phyloP scores from a whole-genome alignment of 2,113 vertebrate genomes.

The Megaceryle torquata region DNA sequence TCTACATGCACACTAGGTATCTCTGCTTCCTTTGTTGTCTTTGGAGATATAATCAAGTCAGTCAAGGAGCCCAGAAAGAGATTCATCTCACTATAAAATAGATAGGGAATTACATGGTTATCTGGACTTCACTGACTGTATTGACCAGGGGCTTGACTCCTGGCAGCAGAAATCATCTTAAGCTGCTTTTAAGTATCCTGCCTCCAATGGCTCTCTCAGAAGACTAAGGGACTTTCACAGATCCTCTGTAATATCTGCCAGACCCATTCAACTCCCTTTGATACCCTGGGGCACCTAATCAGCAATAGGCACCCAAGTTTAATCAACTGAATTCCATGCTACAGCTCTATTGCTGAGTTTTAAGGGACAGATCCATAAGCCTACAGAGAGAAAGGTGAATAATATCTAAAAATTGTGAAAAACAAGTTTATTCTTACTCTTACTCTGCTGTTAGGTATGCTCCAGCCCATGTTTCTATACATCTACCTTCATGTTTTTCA shows the following conservation, averaged over 20 bases:
- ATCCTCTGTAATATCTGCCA: background rate
- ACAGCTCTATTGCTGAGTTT: background rate
- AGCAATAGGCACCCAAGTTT: background rate
- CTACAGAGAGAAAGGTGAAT: background rate
- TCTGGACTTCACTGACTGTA: background rate
- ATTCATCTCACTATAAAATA: background rate
- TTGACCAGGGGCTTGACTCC: background rate
- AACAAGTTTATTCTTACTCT: background rate
- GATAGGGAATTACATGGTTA: background rate
- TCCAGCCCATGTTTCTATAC: background rate
- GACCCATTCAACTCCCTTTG: background rate
- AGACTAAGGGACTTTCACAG: background rate
- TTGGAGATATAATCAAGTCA: background rate
- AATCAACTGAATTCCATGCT: background rate
- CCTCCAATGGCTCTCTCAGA: background rate
- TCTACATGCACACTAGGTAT: accelerated
- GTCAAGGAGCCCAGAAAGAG: background rate
- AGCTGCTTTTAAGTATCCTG: background rate
- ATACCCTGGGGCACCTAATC: background rate
- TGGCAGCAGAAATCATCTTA: background rate
- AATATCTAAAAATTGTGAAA: background rate
- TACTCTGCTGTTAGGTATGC: background rate
- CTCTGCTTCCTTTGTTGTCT: background rate
- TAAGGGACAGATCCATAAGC: background rate
- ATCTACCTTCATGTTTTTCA: background rate